Evolutionary conservation across 2,888 invertebrate species (phyloP).

Genomic region (Drosophila neotestacea): DNA sequence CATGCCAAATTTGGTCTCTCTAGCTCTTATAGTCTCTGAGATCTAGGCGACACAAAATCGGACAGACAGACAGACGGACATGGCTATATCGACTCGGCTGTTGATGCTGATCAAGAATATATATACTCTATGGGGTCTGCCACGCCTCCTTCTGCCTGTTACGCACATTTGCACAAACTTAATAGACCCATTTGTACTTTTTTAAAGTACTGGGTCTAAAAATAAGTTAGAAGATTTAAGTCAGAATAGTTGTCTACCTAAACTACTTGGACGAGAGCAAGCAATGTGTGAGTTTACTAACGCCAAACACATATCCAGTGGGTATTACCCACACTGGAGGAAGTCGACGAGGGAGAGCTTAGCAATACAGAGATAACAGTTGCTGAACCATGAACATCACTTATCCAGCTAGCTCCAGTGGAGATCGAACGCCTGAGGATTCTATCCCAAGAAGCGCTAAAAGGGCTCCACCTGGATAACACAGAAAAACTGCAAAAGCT

Average conservation of each 20-base stretch:
- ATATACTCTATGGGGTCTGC: too few relatives aligned
- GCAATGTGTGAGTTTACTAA: constrained; percentile 1
- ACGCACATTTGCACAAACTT: too few relatives aligned
- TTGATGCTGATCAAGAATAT: too few relatives aligned
- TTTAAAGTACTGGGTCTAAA: too few relatives aligned
- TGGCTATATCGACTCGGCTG: too few relatives aligned
- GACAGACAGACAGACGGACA: too few relatives aligned
- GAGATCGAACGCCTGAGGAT: not conserved
- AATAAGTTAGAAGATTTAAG: not conserved
- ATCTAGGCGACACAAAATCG: too few relatives aligned
- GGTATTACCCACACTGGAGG: not conserved
- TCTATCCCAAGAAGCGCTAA: not conserved
- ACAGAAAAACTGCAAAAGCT: not conserved
- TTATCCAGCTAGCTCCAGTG: constrained; percentile 4
- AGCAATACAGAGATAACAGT: constrained; percentile 3
- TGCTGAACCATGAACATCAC: not conserved
- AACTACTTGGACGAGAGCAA: constrained; percentile 1
- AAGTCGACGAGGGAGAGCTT: constrained; percentile 3
- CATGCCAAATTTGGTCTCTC: too few relatives aligned
- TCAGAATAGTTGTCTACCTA: constrained; percentile 3
- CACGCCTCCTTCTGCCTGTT: too few relatives aligned
- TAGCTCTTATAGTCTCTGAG: too few relatives aligned
- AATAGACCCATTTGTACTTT: too few relatives aligned
- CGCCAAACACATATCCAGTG: not conserved
- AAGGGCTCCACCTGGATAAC: not conserved